A percentile compares a stretch with the other conserved stretches of the same genome.
These are phyloP conservation scores for Psettodes erumei DNA, from an alignment of 2,113 vertebrate genomes.

Conservation along the genomic window DNA sequence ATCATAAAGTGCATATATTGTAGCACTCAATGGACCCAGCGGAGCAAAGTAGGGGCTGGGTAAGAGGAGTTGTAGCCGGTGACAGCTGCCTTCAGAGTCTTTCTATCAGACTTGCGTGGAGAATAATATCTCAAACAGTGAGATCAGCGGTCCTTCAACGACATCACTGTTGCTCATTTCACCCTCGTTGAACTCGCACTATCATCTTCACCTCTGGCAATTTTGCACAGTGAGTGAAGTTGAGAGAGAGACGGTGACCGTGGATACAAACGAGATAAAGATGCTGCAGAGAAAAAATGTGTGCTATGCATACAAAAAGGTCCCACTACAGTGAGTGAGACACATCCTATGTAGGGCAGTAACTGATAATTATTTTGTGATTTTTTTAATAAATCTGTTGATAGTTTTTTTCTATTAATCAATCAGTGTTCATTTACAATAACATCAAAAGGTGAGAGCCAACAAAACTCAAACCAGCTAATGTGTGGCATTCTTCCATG, in stretches of 20 bases:
- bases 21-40: slow-evolving; percentile 9
- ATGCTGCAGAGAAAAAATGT: slow-evolving; percentile 4
- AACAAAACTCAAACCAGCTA: neutral
- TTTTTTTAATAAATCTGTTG: neutral
- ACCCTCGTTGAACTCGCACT: slow-evolving; percentile 55
- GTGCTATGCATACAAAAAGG: neutral
- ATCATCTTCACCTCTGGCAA: slow-evolving; percentile 62
- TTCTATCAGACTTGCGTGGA: slow-evolving; percentile 29
- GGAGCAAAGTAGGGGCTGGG: slow-evolving; percentile 9
- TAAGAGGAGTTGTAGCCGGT: neutral
- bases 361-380: neutral
- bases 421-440: neutral
- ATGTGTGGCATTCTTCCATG: neutral
- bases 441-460: neutral
- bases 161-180: slow-evolving; percentile 57
- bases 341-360: neutral
- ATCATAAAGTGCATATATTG: slow-evolving; percentile 34
- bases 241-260: slow-evolving; percentile 52
- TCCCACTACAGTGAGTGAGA: neutral
- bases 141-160: slow-evolving; percentile 51
- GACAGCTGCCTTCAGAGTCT: slow-evolving; percentile 28
- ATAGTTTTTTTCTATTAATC: slow-evolving; percentile 6
- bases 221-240: slow-evolving; percentile 39
- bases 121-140: slow-evolving; percentile 30
- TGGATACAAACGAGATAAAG: slow-evolving; percentile 37